Evolutionary conservation across 1,140 invertebrate species (phyloP).

Genomic region (Pseudomyrmex gracilis): DNA sequence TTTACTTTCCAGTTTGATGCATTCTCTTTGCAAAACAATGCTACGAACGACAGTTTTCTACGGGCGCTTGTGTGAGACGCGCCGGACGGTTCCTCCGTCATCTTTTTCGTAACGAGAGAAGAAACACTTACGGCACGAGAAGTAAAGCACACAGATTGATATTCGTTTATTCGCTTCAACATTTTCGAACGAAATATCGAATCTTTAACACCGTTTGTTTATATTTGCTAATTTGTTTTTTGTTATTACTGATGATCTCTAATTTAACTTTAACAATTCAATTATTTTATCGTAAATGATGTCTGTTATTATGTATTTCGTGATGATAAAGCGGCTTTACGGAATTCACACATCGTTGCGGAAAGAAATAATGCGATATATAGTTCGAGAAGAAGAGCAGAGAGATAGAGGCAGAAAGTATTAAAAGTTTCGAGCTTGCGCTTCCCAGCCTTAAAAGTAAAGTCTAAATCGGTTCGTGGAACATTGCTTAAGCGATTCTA

Average conservation of each 20-base stretch:
- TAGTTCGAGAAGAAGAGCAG: constrained; percentile 22
- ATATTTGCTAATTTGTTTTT: not conserved
- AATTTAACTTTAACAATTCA: constrained; percentile 6
- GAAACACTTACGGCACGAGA: not conserved
- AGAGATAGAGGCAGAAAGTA: not conserved
- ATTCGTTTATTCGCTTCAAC: constrained; percentile 2
- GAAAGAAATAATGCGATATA: constrained; percentile 27
- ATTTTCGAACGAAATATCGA: not conserved
- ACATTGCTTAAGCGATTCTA: constrained; percentile 47
- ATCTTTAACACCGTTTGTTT: not conserved
- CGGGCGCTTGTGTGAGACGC: constrained; percentile 9
- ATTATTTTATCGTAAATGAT: too few relatives aligned
- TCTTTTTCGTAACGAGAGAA: not conserved
- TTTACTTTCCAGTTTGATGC: constrained; percentile 64
- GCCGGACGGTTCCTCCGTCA: constrained; percentile 2
- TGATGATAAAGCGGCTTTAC: not conserved
- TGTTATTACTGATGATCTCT: not conserved
- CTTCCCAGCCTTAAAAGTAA: not conserved
- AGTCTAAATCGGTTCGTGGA: constrained; percentile 36
- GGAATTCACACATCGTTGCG: not conserved
- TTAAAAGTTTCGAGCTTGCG: constrained; percentile 26
- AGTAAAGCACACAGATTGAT: not conserved
- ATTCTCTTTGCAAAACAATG: constrained; percentile 58
- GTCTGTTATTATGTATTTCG: too few relatives aligned
- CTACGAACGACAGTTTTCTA: constrained; percentile 43